A percentile compares a stretch with the other conserved stretches of the same genome.
Evolutionary conservation across 2,113 vertebrate genomes (phyloP).

Genomic region (Chionomys nivalis): DNA sequence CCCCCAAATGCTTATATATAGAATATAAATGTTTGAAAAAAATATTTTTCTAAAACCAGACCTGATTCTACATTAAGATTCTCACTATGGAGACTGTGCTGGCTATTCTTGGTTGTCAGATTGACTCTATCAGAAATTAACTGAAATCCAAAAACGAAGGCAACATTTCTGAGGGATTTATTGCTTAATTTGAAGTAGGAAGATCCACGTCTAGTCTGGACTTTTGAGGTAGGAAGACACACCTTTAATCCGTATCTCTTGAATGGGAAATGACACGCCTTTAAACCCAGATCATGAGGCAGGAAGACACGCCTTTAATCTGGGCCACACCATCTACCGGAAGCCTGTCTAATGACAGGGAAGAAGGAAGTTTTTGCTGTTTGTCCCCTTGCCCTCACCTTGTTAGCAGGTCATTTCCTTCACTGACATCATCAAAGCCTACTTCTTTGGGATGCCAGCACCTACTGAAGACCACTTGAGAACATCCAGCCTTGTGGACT

Average conservation of each 20-base stretch:
- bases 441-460: neutral
- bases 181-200: neutral
- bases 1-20: neutral
- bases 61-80: neutral
- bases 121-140: neutral
- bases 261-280: neutral
- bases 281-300: neutral
- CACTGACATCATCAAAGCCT: neutral
- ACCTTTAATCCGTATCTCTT: neutral
- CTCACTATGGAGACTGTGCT: neutral
- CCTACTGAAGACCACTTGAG: neutral
- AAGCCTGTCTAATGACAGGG: neutral
- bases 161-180: neutral
- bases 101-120: neutral
- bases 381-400: neutral
- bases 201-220: neutral
- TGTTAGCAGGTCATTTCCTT: neutral
- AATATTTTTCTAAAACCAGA: constrained; percentile 1
- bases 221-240: neutral
- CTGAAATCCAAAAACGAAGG: neutral
- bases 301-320: neutral
- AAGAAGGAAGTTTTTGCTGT: neutral
- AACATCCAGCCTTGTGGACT: neutral
- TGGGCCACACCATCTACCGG: neutral
- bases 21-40: neutral